Conservation (phyloP, 2,888 invertebrate species). For the Coecobrya sp. region DNA sequence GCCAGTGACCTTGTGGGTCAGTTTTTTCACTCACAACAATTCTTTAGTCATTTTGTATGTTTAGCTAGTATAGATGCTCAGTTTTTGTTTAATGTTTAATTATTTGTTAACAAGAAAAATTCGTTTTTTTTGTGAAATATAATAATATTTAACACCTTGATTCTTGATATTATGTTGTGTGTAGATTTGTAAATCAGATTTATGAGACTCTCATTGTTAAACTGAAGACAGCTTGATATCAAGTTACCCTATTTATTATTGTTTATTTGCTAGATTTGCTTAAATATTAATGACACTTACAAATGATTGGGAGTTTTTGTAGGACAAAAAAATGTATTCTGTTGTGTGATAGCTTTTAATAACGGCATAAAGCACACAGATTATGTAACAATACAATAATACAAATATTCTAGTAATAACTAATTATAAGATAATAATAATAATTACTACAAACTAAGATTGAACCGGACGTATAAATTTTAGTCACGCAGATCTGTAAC, state of each 20-base stretch:
- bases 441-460: not conserved
- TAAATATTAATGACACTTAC: conserved; percentile 5
- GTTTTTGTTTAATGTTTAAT: too few species aligned
- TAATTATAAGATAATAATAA: conserved; percentile 3
- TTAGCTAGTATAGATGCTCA: too few species aligned
- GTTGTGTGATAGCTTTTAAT: conserved; percentile 37
- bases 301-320: not conserved
- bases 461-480: conserved; percentile 24
- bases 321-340: conserved; percentile 41
- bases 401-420: conserved; percentile 34
- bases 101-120: conserved; percentile 9
- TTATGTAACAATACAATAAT: conserved; percentile 1
- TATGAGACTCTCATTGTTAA: conserved; percentile 15
- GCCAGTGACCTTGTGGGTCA: too few species aligned
- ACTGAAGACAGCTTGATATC: conserved; percentile 57
- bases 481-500: conserved; percentile 79
- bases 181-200: conserved; percentile 9
- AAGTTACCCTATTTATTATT: conserved; percentile 48
- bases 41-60: too few species aligned
- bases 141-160: not conserved
- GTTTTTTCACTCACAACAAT: too few species aligned
- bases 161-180: conserved; percentile 41
- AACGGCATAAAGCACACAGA: not conserved
- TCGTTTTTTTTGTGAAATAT: not conserved
- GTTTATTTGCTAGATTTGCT: conserved; percentile 16